Base-by-base conservation (phyloP, 2,888 invertebrate genomes). In the Odontothrips loti region DNA sequence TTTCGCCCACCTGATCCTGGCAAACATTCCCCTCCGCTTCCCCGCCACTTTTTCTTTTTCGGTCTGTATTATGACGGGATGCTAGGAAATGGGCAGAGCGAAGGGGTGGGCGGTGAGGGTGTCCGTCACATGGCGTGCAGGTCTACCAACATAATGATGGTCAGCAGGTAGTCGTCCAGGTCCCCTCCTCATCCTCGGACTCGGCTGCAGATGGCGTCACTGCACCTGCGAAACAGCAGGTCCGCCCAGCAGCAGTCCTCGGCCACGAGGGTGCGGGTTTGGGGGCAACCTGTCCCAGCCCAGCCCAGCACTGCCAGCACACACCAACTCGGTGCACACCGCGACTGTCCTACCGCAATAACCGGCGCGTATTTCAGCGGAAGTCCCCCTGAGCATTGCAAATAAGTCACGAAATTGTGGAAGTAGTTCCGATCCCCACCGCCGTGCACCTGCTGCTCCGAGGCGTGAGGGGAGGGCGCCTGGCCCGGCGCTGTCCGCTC, bases 1-100 rank as follows among this genome's bases (percentile, higher is more conserved):
- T 75, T 75, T 75, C 68, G 68, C 27, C 68, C 68, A 75, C 68
- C 68, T 75, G 68, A 75, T 27, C 68, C 58, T 58, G n/a, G n/a
- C n/a, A n/a, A n/a, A n/a, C n/a, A n/a, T n/a, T n/a, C n/a, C n/a
- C n/a, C n/a, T n/a, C n/a, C n/a, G n/a, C n/a, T n/a, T n/a, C n/a
- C n/a, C n/a, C 58, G 58, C 58, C 20, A 20, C 20, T 58, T 58
- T 58, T 17, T 58, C 34, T 43, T 43, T 43, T 43, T 43, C 34
- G 34, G 34, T 43, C 34, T 27, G 68, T 75, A 75, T 75, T 75
- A 75, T 75, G 68, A 75, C 68, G 68, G 68, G 68, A 75, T 75
- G 68, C 68, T 75, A 75, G 68, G 68, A 75, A 75, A 75, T 75
- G 68, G 68, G 68, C 68, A 75, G 4, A 75, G 68, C 68, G 23